Percentiles rank a stretch among this genome's conserved stretches.
These are phyloP conservation scores for Sceloporus undulatus DNA, from an alignment of 2,113 vertebrate species.

Conservation along the genomic window DNA sequence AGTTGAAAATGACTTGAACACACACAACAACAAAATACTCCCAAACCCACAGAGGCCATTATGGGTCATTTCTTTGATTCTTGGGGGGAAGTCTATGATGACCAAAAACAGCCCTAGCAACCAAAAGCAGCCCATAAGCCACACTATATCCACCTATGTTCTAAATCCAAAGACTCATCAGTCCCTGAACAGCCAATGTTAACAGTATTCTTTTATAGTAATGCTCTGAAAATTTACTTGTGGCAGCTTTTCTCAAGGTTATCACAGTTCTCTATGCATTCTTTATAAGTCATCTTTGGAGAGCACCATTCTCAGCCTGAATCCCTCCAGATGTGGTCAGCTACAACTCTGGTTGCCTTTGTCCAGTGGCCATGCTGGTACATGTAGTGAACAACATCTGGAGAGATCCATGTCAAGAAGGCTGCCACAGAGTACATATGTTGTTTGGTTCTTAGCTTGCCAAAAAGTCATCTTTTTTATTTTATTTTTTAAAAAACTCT, in stretches of 20 bases:
- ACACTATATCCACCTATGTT: too few species aligned
- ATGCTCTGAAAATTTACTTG: background rate
- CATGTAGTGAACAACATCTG: background rate
- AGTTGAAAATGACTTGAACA: too few species aligned
- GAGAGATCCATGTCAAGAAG: background rate
- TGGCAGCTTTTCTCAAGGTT: background rate
- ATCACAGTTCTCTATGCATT: background rate
- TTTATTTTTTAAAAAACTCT: background rate
- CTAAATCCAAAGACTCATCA: too few species aligned
- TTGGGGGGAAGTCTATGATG: too few species aligned
- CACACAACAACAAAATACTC: too few species aligned
- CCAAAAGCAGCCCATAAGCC: too few species aligned
- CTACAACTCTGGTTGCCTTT: background rate
- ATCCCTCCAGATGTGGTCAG: too few species aligned
- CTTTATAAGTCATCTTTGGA: too few species aligned
- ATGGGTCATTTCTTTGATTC: too few species aligned
- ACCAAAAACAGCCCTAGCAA: too few species aligned
- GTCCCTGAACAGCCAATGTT: background rate
- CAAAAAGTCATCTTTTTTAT: background rate
- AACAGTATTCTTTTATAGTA: background rate
- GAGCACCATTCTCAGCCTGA: background rate
- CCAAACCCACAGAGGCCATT: too few species aligned
- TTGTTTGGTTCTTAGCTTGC: background rate
- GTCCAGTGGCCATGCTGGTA: background rate
- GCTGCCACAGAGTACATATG: too few species aligned